Base-by-base conservation (phyloP, 2,113 vertebrate genomes). In the Osmerus mordax region DNA sequence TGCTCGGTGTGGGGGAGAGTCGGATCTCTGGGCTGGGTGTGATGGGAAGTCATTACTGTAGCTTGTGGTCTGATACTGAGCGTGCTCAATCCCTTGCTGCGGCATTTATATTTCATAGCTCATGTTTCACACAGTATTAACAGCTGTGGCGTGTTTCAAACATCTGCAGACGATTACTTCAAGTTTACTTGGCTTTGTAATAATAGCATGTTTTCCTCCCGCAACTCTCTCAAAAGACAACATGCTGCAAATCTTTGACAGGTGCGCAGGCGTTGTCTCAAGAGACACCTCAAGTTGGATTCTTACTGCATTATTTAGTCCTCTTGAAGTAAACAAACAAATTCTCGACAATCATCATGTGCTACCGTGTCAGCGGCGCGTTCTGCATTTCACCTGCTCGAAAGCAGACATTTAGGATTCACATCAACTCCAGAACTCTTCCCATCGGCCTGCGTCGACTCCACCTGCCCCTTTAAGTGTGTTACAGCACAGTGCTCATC, bases 301-400 rank as follows among this genome's bases (percentile, higher is more conserved):
- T 91, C 89, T 88, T 89, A 86, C 84, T 92, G 91, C 91, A 92
- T 91, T 92, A 91, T 92, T 92, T 89, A 91, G 86, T 83, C 81
- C 78, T 84, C 75, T 84, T 84, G 84, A 88, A 88, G 89, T 87
- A 91, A 90, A 92, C 90, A 92, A 90, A 91, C 80, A 82, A 77
- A 70, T 89, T 82, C 83, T 74, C 86, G 84, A 78, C 87, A 85
- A 83, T 77, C 83, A 84, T 85, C 77, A 58, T 82, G 74, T 74
- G 79, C 83, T 87, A 81, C 76, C 83, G 79, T 88, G 81, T 87
- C 85, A 78, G 84, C 71, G 87, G 82, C 85, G 3, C 18, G 15
- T 56, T 86, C 78, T 86, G 80, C 82, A 82, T 84, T 55, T 82
- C 86, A 78, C 78, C 78, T 67, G 80, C 83, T 85, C 67, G 3